Percentiles rank a stretch among this genome's conserved stretches.
phyloP scores from a whole-genome alignment of 2,113 vertebrate species.

The Bostrychus sinensis region DNA sequence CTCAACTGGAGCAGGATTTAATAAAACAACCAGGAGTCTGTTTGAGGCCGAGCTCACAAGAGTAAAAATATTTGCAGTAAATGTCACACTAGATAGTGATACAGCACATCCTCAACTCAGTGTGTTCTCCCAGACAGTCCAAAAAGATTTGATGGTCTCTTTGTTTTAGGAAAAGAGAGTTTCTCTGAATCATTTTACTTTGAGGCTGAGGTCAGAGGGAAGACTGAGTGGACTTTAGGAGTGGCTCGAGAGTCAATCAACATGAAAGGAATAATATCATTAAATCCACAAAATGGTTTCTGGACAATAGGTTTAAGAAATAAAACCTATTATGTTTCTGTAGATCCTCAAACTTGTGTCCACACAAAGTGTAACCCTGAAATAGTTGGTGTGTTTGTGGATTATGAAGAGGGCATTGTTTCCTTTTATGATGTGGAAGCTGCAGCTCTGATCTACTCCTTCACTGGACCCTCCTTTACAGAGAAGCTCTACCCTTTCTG shows the following conservation, averaged over 20 bases:
- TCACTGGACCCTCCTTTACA: neutral
- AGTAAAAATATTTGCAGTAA: neutral
- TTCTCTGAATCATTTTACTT: neutral
- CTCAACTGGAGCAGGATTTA: neutral
- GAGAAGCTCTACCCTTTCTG: neutral
- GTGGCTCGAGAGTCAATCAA: neutral
- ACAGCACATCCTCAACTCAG: neutral
- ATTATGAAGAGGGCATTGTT: slow-evolving; percentile 1
- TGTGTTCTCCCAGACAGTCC: neutral
- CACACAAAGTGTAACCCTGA: neutral
- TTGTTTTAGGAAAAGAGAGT: neutral
- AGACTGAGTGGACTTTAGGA: slow-evolving; percentile 3
- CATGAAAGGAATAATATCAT: neutral
- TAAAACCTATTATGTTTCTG: neutral
- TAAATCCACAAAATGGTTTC: slow-evolving; percentile 1
- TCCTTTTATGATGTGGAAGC: slow-evolving; percentile 1
- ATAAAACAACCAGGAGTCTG: neutral
- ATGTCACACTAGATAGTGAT: neutral
- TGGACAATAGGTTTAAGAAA: neutral
- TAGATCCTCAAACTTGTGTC: neutral
- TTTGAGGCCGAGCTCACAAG: neutral
- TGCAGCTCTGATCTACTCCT: slow-evolving; percentile 3
- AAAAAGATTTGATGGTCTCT: neutral
- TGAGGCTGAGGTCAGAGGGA: slow-evolving; percentile 3
- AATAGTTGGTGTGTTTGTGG: slow-evolving; percentile 6